Evolutionary conservation across 2,888 invertebrate species (phyloP).

Genomic region (Perizoma affinitatum): DNA sequence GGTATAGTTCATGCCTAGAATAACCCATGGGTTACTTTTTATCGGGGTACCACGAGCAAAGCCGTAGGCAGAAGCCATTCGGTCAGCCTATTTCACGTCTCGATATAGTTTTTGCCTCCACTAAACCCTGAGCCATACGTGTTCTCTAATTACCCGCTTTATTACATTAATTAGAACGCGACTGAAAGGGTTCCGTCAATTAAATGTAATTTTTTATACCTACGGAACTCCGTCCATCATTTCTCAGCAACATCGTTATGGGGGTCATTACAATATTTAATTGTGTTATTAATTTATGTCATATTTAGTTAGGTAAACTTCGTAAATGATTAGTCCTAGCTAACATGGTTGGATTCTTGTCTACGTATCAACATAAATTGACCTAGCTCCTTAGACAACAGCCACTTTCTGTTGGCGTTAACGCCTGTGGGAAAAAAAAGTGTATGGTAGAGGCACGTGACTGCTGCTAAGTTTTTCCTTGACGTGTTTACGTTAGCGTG

Average conservation of each 20-base stretch:
- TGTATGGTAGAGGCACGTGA: too few species aligned
- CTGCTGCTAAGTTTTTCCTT: too few species aligned
- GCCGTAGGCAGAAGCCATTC: too few species aligned
- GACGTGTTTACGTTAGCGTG: too few species aligned
- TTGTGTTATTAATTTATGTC: constrained; percentile 45
- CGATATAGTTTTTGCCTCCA: constrained; percentile 44
- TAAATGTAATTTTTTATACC: constrained; percentile 61
- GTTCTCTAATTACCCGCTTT: constrained; percentile 76
- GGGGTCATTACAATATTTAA: constrained; percentile 71
- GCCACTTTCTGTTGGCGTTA: too few species aligned
- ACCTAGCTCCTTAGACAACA: too few species aligned
- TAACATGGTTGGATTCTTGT: not conserved
- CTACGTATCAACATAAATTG: not conserved
- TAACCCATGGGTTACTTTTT: too few species aligned
- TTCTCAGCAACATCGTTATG: constrained; percentile 49
- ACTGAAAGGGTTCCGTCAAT: constrained; percentile 77
- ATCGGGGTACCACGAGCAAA: too few species aligned
- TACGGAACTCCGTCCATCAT: constrained; percentile 48
- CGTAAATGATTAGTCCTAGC: constrained; percentile 10
- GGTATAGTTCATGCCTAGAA: too few species aligned
- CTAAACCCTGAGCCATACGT: constrained; percentile 63
- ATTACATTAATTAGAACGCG: constrained; percentile 81
- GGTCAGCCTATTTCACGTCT: constrained; percentile 5
- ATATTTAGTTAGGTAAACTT: constrained; percentile 16
- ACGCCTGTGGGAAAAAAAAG: too few species aligned